Evolutionary conservation across 2,113 vertebrate species (phyloP), one percentile per base, ranked within the genome.

Genomic region (Murina feae): DNA sequence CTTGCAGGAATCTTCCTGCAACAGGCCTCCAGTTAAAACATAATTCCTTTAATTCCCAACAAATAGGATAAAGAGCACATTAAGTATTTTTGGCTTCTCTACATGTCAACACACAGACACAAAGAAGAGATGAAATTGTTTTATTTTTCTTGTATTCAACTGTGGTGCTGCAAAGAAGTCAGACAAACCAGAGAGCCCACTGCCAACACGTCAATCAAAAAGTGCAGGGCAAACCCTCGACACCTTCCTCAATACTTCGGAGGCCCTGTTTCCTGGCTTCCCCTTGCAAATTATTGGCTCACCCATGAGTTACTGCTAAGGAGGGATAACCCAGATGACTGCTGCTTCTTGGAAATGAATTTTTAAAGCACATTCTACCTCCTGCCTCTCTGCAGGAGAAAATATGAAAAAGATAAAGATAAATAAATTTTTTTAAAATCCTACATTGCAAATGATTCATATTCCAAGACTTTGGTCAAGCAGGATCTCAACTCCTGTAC

Each of bases 341-440:
- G 88, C 35, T 91, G 89, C 78, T 93, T 49, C 82, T 95, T 78
- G 32, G 47, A 74, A 68, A 81, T 90, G 76, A 96, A 96, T 98
- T 97, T 97, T 96, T 79, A 96, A 96, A 96, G 63, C 13, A 60
- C 44, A 63, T 90, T 96, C 95, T 95, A 89, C 28, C 44, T 97
- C 58, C 51, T 97, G 28, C n/a, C 71, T 60, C 79, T 94, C 92
- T 96, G 75, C 44, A 84, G 39, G 49, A 96, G 16, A 66, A 86
- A 94, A 93, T 1, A 75, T 39, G n/a, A 66, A 94, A 93, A 91
- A 72, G 25, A 78, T 96, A 63, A 86, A 86, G 47, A 91, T 91
- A 91, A 74, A 88, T 82, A 95, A 60, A 16, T 2, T 4, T 14
- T 69, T 58, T 0, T 39, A 66, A 94, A 95, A 93, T 83, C 49